These are phyloP conservation scores for Cabera pusaria DNA, from an alignment of 2,888 invertebrate species.

Conservation along the genomic window DNA sequence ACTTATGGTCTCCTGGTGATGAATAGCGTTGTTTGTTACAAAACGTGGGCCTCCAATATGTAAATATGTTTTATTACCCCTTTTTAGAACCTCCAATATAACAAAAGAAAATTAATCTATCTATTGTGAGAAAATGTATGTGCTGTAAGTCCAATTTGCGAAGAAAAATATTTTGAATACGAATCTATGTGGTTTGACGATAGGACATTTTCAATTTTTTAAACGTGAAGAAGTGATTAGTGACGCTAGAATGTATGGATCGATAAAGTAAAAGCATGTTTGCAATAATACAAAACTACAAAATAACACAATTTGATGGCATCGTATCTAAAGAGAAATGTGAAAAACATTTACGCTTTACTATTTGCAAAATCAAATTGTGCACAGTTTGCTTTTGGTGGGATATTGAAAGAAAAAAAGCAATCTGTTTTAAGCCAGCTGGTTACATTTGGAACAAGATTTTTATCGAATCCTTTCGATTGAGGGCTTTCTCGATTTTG, in stretches of 20 bases:
- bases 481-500: slow-evolving; percentile 22
- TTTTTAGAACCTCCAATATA: slow-evolving; percentile 11
- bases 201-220: too few species aligned
- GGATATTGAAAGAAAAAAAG: slow-evolving; percentile 24
- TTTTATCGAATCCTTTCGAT: slow-evolving; percentile 31
- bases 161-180: too few species aligned
- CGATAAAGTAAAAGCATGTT: too few species aligned
- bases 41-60: slow-evolving; percentile 18
- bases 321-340: slow-evolving; percentile 7
- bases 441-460: slow-evolving; percentile 27
- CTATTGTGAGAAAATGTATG: too few species aligned
- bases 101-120: too few species aligned
- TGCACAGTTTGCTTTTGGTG: slow-evolving; percentile 18
- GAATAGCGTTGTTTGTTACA: slow-evolving; percentile 30
- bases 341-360: slow-evolving; percentile 16
- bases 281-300: too few species aligned
- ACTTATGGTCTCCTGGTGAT: slow-evolving; percentile 26
- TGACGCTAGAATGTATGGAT: too few species aligned
- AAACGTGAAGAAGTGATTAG: too few species aligned
- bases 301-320: too few species aligned
- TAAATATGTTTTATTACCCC: slow-evolving; percentile 22
- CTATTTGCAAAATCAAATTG: slow-evolving; percentile 29
- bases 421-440: slow-evolving; percentile 27
- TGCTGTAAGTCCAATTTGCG: too few species aligned
- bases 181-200: too few species aligned